Evolutionary conservation across 2,113 vertebrate species (phyloP), one percentile per base, ranked within the genome.

Genomic region (Pundamilia nyererei): DNA sequence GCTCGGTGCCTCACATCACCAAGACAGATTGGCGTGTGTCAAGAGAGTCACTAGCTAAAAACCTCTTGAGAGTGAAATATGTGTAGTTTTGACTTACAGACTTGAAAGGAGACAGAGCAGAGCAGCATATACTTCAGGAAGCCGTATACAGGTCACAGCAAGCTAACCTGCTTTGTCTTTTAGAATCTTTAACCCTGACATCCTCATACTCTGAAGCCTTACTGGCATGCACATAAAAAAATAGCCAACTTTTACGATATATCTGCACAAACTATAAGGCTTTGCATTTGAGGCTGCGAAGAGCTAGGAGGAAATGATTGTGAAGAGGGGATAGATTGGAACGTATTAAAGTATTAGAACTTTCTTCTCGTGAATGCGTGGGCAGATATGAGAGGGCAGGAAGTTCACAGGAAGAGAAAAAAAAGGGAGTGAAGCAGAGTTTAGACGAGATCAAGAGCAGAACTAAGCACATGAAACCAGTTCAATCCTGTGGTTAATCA

Each of bases 91-190:
- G 82, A 87, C 45, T 84, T 42, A 60, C 2, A 62, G 56, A 42
- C 56, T 42, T 86, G 38, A 85, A 42, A 56, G 51, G 15, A 88
- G 70, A 87, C 21, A 13, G 29, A 80, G 75, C 35, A 12, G 29
- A 84, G 51, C 8, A 19, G 51, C 84, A 60, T 62, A 42, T 42
- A 53, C 33, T 47, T 81, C 42, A 72, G 68, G 84, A 35, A 31
- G 72, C 19, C 3, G 2, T 85, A 42, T 60, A 35, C 90, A 92
- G 86, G 90, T 89, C 19, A 15, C 15, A 82, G 89, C 93, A 94
- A 68, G 91, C 86, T 92, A 80, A 87, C 83, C 89, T 84, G 54
- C 53, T 84, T 92, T 87, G 79, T 92, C 80, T 92, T 87, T 86
- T n/a, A 86, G 87, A 89, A 88, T 89, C 87, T 70, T 86, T 60